Evolutionary conservation across 2,113 vertebrate species (phyloP).

Genomic region (Phalacrocorax brasilianus): DNA sequence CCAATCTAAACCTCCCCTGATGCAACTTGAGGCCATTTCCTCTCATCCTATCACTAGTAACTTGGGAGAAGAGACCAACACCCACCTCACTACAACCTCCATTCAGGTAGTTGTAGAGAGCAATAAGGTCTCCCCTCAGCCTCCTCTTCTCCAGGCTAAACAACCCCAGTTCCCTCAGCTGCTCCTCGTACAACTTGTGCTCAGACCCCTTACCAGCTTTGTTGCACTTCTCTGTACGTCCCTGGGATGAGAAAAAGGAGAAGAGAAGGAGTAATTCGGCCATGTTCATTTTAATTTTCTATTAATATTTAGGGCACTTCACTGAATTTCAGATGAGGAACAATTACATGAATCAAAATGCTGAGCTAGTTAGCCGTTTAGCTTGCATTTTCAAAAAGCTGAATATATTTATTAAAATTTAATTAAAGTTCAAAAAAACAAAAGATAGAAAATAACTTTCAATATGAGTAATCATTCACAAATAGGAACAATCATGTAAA

Average conservation of each 20-base stretch:
- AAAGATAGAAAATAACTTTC: neutral
- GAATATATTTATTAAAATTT: neutral
- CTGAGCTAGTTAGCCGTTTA: neutral
- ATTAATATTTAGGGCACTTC: neutral
- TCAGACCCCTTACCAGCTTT: too few species aligned
- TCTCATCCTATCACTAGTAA: too few species aligned
- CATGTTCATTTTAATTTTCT: neutral
- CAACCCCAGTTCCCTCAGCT: too few species aligned
- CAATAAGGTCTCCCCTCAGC: too few species aligned
- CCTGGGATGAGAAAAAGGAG: neutral
- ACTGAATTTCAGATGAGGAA: neutral
- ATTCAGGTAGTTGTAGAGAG: too few species aligned
- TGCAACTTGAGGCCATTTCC: too few species aligned
- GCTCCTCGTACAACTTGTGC: too few species aligned
- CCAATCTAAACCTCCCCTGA: too few species aligned
- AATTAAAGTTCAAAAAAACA: neutral
- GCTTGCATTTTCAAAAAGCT: neutral
- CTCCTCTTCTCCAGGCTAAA: too few species aligned
- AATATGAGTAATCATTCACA: neutral
- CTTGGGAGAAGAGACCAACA: too few species aligned
- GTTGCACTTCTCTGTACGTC: neutral
- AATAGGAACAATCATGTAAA: neutral
- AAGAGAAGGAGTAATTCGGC: neutral
- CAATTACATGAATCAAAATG: neutral
- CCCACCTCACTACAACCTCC: too few species aligned